Base-by-base conservation (phyloP, 2,797 vertebrate genomes). In the Meriones psammophilus region DNA sequence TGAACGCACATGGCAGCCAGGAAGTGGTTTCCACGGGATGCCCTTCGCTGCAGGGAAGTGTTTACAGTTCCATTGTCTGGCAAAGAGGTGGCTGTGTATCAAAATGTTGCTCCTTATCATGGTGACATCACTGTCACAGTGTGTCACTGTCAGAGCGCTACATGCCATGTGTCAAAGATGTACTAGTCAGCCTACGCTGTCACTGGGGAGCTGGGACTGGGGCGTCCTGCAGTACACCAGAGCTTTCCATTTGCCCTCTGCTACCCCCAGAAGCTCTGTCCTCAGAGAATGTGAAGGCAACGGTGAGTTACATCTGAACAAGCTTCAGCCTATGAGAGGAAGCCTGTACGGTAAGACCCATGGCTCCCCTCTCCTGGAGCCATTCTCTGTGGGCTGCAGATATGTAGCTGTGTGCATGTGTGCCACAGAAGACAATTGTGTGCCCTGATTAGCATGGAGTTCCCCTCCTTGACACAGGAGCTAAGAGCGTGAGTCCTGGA, bases 41-140 rank as follows among this genome's bases (percentile, higher is more conserved):
- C 36, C 90, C 74, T 93, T 97, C 95, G 95, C 83, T 83, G 86
- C 76, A 89, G 46, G 81, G 69, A 95, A 96, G 97, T 96, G 88
- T 97, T 97, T 97, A 96, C 96, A 96, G 96, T 96, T 92, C 96
- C 54, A 64, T 68, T 88, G 87, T 80, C 68, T 8, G 89, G 92
- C 64, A 62, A 89, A 79, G 76, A 81, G 18, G 66, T 58, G n/a
- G 73, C 87, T 97, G 96, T 92, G 97, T 95, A 97, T 94, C 97
- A 95, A 79, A 96, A 62, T 39, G 24, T 39, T 80, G 28, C 18
- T 66, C 28, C 84, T n/a, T 0, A 0, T 46, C 30, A 26, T 5
- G 88, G 39, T 62, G 46, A 33, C 28, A 33, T 78, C 85, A 18
- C 18, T 64, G 6, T 28, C 74, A 62, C 28, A 73, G 50, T 54